These are phyloP conservation scores for Coptodon rendalli DNA, from an alignment of 2,113 vertebrate species.

Conservation along the genomic window DNA sequence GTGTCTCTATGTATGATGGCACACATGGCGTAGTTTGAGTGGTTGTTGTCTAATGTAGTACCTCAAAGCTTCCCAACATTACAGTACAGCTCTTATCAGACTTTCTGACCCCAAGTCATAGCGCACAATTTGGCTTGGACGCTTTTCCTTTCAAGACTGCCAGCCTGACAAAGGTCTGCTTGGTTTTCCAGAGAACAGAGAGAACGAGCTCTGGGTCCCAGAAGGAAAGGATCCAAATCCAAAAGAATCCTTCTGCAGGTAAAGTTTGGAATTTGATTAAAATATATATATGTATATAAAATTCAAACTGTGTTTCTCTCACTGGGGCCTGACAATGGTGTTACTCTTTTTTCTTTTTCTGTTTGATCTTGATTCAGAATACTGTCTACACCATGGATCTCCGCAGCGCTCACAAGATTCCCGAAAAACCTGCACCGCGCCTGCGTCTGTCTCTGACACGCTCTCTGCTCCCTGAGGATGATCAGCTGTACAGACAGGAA, in stretches of 20 bases:
- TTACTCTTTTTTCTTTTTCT: not conserved
- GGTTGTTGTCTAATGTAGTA: not conserved
- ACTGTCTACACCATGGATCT: slow-evolving; percentile 91
- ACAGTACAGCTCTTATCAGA: rapidly evolving
- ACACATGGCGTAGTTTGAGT: rapidly evolving
- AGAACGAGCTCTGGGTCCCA: slow-evolving; percentile 84
- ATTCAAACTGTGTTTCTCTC: not conserved
- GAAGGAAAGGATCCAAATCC: slow-evolving; percentile 86
- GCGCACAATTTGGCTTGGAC: not conserved
- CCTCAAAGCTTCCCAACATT: not conserved
- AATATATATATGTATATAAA: not conserved
- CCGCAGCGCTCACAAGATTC: slow-evolving; percentile 85
- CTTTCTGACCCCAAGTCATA: not conserved
- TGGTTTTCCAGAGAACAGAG: slow-evolving; percentile 79
- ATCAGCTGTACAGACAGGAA: slow-evolving; percentile 2
- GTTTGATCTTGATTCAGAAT: slow-evolving; percentile 48
- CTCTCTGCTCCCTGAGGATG: slow-evolving; percentile 33
- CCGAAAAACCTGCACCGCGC: slow-evolving; percentile 66
- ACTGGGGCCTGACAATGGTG: rapidly evolving
- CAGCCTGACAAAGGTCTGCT: not conserved
- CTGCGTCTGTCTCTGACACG: slow-evolving; percentile 64
- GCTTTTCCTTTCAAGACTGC: not conserved
- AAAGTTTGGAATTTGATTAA: not conserved
- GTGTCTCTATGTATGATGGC: not conserved
- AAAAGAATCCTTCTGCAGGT: slow-evolving; percentile 90